Evolutionary conservation across 2,888 invertebrate species (phyloP).

Genomic region (Lycophotia porphyrea): DNA sequence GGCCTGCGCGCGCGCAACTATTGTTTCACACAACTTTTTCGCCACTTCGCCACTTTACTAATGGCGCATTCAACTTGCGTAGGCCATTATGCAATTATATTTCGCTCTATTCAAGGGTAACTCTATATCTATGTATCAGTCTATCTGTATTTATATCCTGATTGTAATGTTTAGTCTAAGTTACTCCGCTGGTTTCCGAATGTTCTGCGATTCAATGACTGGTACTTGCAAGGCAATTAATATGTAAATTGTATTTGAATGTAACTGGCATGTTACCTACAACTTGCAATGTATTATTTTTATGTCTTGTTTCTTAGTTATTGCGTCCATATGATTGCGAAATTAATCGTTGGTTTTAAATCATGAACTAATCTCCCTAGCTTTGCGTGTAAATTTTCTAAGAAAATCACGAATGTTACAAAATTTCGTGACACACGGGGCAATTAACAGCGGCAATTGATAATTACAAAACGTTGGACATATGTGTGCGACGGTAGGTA

Average conservation of each 20-base stretch:
- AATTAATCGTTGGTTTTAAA: constrained; percentile 21
- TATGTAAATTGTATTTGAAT: constrained; percentile 48
- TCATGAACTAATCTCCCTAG: constrained; percentile 10
- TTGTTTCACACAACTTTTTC: constrained; percentile 76
- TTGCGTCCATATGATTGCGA: constrained; percentile 40
- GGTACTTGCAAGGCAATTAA: constrained; percentile 45
- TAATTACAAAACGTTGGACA: constrained; percentile 45
- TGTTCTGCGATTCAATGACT: constrained; percentile 34
- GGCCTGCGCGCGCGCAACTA: constrained; percentile 66
- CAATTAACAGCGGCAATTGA: constrained; percentile 45
- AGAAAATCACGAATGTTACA: constrained; percentile 28
- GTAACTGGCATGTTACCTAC: constrained; percentile 35
- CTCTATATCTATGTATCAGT: constrained; percentile 38
- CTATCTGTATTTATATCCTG: constrained; percentile 51
- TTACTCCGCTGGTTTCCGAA: constrained; percentile 50
- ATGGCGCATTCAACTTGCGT: constrained; percentile 70
- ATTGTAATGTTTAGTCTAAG: constrained; percentile 57
- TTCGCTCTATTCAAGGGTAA: constrained; percentile 65
- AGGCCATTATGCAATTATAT: constrained; percentile 67
- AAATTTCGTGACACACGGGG: constrained; percentile 27
- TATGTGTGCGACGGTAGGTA: constrained; percentile 17
- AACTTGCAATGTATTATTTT: constrained; percentile 50
- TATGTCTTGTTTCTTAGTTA: constrained; percentile 47
- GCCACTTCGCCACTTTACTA: constrained; percentile 73
- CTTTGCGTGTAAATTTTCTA: constrained; percentile 31